phyloP scores from a whole-genome alignment of 2,888 invertebrate genomes.

The Ganaspis brasiliensis region DNA sequence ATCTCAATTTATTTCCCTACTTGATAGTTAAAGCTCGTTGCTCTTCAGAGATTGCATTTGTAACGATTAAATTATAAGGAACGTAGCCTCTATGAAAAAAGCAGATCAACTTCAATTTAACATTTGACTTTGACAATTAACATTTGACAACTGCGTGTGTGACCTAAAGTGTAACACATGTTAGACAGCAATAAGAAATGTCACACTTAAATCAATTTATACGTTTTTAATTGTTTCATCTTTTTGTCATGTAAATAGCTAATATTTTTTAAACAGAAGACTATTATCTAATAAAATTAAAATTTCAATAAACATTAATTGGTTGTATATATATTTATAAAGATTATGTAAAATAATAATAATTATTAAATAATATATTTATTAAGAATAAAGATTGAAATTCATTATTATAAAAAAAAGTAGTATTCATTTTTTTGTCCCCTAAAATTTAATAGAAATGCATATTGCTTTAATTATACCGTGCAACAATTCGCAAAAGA shows the following conservation, averaged over 20 bases:
- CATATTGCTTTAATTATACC: slow-evolving; percentile 66
- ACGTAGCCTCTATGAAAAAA: slow-evolving; percentile 14
- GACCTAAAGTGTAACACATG: not conserved
- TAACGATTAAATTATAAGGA: slow-evolving; percentile 14
- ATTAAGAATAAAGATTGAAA: too few species aligned
- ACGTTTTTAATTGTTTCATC: not conserved
- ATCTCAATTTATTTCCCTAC: slow-evolving; percentile 34
- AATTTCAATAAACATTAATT: too few species aligned
- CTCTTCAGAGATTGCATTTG: slow-evolving; percentile 36
- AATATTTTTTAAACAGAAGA: too few species aligned
- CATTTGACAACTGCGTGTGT: slow-evolving; percentile 20
- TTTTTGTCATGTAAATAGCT: not conserved
- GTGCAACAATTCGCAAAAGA: slow-evolving; percentile 73
- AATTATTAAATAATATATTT: too few species aligned
- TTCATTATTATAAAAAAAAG: too few species aligned
- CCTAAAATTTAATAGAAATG: too few species aligned
- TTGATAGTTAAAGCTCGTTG: slow-evolving; percentile 20
- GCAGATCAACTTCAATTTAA: slow-evolving; percentile 22
- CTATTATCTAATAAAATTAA: too few species aligned
- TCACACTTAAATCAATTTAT: slow-evolving; percentile 4
- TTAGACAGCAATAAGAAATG: not conserved
- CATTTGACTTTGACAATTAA: slow-evolving; percentile 30
- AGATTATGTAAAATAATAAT: too few species aligned
- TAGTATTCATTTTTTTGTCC: too few species aligned
- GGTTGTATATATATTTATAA: too few species aligned